Base-by-base conservation (phyloP, 1,140 invertebrate genomes). In the Cyphomyrmex costatus region DNA sequence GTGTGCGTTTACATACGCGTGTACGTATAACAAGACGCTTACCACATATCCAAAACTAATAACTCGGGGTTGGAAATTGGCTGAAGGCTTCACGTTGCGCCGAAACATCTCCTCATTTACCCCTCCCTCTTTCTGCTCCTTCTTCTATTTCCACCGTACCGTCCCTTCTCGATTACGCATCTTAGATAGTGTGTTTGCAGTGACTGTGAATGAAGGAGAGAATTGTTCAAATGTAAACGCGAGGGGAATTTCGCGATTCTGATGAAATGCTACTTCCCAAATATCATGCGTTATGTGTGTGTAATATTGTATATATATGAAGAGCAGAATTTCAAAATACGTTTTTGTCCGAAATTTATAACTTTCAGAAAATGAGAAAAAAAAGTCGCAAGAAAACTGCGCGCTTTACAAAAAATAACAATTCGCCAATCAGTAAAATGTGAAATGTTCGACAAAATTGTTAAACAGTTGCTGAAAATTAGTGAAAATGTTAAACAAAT, bases 51-150 rank as follows among this genome's bases (percentile, higher is more conserved):
- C 24, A 82, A 27, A 86, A 73, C 85, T 86, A 86, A 86, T 86
- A 86, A 86, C 79, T 84, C 85, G 42, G 46, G 63, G 21, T 46
- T 83, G 85, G 85, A 73, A 86, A 86, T 86, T 86, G 66, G 78
- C 63, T 68, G 46, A 53, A 78, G 76, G 49, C 58, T 60, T 70
- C 30, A 61, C 77, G 77, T 68, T 86, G 61, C 77, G 82, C 85
- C 53, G 21, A 70, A 58, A 70, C 58, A 51, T 86, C 68, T 84
- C n/a, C 46, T 86, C 58, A 61, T 83, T 86, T 86, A 16, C 33
- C 1, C 46, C 42, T 3, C 3, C 3, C 46, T 58, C 33, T 14
- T 16, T 10, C 42, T 56, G 5, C n/a, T 56, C n/a, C n/a, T 21
- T 21, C 42, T 56, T 30, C 36, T 49, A 12, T 30, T 33, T 36